phyloP scores from a whole-genome alignment of 2,113 vertebrate genomes.

The Plestiodon gilberti region DNA sequence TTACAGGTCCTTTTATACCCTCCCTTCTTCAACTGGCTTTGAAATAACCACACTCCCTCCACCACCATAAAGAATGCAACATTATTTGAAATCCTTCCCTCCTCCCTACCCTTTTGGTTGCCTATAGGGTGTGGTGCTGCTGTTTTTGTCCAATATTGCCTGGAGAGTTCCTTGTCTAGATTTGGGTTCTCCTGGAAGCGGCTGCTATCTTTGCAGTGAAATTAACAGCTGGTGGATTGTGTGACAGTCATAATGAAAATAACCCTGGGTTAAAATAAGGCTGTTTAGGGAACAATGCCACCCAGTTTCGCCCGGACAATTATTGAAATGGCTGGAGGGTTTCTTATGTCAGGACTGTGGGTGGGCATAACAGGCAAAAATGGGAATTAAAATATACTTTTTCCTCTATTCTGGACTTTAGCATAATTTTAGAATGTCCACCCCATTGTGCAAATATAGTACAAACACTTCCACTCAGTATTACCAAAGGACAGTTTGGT shows the following conservation, averaged over 20 bases:
- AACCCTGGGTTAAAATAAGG: slow-evolving; percentile 23
- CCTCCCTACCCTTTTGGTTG: rapidly evolving
- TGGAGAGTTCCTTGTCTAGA: neutral
- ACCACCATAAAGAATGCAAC: neutral
- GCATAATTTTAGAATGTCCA: neutral
- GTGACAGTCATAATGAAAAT: neutral
- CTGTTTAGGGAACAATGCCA: slow-evolving; percentile 23
- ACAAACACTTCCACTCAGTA: neutral
- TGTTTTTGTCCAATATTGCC: neutral
- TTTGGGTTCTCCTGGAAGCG: neutral
- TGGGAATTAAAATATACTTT: slow-evolving; percentile 33
- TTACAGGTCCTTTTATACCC: neutral
- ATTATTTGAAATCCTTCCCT: neutral
- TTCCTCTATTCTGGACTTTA: slow-evolving; percentile 14
- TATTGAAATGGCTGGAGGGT: slow-evolving; percentile 16
- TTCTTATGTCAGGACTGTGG: neutral
- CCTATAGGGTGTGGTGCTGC: neutral
- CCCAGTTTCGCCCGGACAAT: neutral
- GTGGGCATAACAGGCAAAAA: slow-evolving; percentile 11
- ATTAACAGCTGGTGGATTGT: slow-evolving; percentile 45
- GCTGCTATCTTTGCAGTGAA: neutral
- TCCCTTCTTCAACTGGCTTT: neutral
- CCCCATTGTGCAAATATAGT: rapidly evolving
- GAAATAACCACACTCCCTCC: neutral
- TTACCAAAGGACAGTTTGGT: rapidly evolving